phyloP scores from a whole-genome alignment of 2,888 invertebrate genomes.

The Scelioninae gen. 1 region DNA sequence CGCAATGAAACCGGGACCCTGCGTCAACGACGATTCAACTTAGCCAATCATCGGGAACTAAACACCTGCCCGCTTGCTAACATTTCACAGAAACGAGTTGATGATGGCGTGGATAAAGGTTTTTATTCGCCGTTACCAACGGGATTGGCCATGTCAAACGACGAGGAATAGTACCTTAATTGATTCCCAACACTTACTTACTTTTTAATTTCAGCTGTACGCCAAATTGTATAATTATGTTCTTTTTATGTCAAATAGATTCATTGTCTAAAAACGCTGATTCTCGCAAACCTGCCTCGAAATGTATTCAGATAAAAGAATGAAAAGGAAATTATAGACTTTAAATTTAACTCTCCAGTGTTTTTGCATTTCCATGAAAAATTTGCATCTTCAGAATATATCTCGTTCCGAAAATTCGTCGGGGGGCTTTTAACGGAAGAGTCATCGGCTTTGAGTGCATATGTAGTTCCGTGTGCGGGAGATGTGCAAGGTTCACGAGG shows the following conservation, averaged over 20 bases:
- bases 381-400: slow-evolving; percentile 9
- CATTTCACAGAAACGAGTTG: slow-evolving; percentile 51
- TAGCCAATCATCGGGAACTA: slow-evolving; percentile 59
- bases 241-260: no score
- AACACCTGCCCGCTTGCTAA: slow-evolving; percentile 52
- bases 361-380: background rate
- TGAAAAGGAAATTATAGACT: no score
- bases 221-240: no score
- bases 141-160: slow-evolving; percentile 17
- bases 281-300: no score
- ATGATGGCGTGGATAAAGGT: slow-evolving; percentile 52
- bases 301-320: no score
- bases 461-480: slow-evolving; percentile 56
- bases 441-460: slow-evolving; percentile 4
- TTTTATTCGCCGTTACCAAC: slow-evolving; percentile 40
- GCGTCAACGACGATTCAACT: slow-evolving; percentile 56
- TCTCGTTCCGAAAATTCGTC: slow-evolving; percentile 18
- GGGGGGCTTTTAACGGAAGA: slow-evolving; percentile 21
- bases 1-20: slow-evolving; percentile 56
- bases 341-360: background rate
- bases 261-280: no score
- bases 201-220: background rate
- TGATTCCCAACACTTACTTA: slow-evolving; percentile 27
- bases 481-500: slow-evolving; percentile 49
- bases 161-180: slow-evolving; percentile 28